Base-by-base conservation (phyloP, 1,140 invertebrate genomes). In the Solen grandis region DNA sequence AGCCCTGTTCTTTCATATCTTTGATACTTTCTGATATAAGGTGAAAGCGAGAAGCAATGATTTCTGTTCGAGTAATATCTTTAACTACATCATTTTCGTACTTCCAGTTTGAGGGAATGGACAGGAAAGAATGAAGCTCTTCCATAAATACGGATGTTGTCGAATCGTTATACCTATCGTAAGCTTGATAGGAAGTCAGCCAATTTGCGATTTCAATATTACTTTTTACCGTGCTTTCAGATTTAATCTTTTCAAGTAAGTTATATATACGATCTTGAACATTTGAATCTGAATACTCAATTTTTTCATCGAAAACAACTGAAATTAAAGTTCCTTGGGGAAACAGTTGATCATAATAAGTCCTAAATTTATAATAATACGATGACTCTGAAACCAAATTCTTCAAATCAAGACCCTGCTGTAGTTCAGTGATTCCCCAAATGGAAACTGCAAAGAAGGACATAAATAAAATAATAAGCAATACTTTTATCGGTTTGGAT, bases 51-150 rank as follows among this genome's bases (percentile, higher is more conserved):
- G 89, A 90, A 13, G 88, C 94, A 0, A 97, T 96, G 96, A 99
- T 98, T 80, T 94, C 93, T 33, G 95, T 94, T 0, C 94, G 94
- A 19, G 94, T 93, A 14, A 96, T 94, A 83, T 96, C 96, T 80
- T 98, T 97, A 84, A 95, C 95, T 0, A 98, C 95, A 89, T 99
- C 97, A 59, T 97, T 92, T 5, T 95, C 95, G 87, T 96, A 89
- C 13, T 87, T 57, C 10, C 84, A 84, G 69, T 88, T 86, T n/a
- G 78, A 62, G 14, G 88, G 75, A 10, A 14, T 19, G 22, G 5
- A 25, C 62, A 93, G 93, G 90, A 96, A 95, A 14, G 96, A 94
- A 90, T 96, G 95, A 0, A 98, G 91, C 0, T 94, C 94, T 8
- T 94, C 92, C 31, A 97, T 95, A 88, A 98, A 98, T 22, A 93